Base-by-base conservation (phyloP, 2,113 vertebrate species). In the Camelus dromedarius region DNA sequence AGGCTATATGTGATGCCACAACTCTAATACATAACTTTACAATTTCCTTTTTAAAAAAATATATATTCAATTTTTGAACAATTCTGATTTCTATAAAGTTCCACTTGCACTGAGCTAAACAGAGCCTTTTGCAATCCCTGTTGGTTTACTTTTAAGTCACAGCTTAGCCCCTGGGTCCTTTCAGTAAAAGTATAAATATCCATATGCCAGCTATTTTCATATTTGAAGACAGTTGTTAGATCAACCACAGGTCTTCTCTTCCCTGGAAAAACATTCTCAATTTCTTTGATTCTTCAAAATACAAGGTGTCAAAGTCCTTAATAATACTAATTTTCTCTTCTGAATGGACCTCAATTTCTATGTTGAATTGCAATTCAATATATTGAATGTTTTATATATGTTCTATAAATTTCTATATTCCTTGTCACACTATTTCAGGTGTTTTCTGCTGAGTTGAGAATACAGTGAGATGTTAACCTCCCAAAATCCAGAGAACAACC, bases 361-460 rank as follows among this genome's bases (percentile, higher is more conserved):
- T 50, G 52, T 64, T 64, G 15, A 64, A 28, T 66, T 89, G 52
- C 30, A 76, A 50, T 12, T 50, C 19, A 77, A 18, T 35, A 89
- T 77, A 35, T n/a, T 64, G 20, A 66, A 75, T 62, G n/a, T 62
- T 8, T 89, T 35, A 62, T 82, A 22, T 50, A 69, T n/a, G 58
- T 30, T 70, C 32, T 69, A 64, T 77, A 66, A 54, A 93, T 35
- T 66, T 85, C 35, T 77, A 86, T 48, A 58, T 69, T 42, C 10
- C 20, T 42, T 48, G 28, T 46, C 56, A 48, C 3, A 83, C 28
- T 54, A 50, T 84, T 83, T 56, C 60, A 60, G 46, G 14, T 67
- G 52, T 73, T 97, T 77, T 87, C 64, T 79, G 46, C 48, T 91
- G 38, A 52, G 50, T 77, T 83, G 82, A 84, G n/a, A 88, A 79